phyloP scores from a whole-genome alignment of 2,888 invertebrate genomes.

The Pogonocherus hispidulus region DNA sequence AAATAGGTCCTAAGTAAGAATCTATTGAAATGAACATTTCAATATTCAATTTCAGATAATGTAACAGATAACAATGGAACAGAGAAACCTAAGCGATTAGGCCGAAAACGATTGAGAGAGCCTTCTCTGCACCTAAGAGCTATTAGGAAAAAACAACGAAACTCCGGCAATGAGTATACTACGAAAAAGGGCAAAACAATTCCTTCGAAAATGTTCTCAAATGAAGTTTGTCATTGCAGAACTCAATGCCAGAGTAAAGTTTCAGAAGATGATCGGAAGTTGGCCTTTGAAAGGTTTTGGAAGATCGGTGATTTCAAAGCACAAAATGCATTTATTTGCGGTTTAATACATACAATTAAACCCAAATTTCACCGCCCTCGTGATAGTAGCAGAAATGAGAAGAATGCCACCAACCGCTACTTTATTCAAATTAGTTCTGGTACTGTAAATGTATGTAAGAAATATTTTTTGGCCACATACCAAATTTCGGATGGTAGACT shows the following conservation, averaged over 20 bases:
- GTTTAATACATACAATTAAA: no score
- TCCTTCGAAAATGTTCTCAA: background rate
- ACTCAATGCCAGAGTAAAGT: background rate
- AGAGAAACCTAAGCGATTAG: no score
- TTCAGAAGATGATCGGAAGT: background rate
- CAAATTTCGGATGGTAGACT: slow-evolving; percentile 1
- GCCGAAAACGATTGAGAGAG: no score
- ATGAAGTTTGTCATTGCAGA: background rate
- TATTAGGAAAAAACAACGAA: background rate
- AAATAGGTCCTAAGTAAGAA: no score
- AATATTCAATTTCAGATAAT: no score
- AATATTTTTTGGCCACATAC: background rate
- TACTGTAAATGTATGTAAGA: slow-evolving; percentile 5
- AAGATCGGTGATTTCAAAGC: background rate
- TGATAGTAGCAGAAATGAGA: no score
- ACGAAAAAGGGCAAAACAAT: background rate
- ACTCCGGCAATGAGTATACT: background rate
- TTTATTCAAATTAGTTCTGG: no score
- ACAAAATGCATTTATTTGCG: no score
- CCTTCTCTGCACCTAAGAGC: background rate
- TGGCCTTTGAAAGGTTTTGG: background rate
- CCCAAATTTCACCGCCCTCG: no score
- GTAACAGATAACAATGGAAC: no score
- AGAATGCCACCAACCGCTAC: no score
- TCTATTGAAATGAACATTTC: no score